Percentiles rank a stretch among this genome's conserved stretches.
Conservation (phyloP, 2,113 vertebrate genomes). For the Hyperoodon ampullatus region DNA sequence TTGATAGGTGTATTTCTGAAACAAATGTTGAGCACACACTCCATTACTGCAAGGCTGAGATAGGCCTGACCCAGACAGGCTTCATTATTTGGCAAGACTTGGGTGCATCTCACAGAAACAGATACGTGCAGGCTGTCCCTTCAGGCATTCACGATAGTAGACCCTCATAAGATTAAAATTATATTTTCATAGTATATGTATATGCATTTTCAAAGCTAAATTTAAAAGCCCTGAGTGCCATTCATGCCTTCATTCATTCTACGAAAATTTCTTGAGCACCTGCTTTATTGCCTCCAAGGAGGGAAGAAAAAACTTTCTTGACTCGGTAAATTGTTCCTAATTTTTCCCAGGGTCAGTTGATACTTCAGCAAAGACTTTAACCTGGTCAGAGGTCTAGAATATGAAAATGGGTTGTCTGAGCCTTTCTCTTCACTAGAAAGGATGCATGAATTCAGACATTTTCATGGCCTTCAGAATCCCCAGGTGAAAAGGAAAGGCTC, state of each 20-base stretch:
- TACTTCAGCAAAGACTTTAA: background rate
- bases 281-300: background rate
- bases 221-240: background rate
- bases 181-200: background rate
- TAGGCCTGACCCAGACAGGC: background rate
- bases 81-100: background rate
- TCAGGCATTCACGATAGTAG: background rate
- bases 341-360: background rate
- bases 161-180: background rate
- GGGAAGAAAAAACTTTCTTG: background rate
- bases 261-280: background rate
- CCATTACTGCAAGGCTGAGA: background rate
- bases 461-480: background rate
- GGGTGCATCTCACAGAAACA: background rate
- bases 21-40: background rate
- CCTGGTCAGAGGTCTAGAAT: background rate
- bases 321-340: background rate
- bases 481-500: background rate
- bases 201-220: background rate
- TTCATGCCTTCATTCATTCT: background rate
- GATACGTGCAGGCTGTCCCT: accelerated
- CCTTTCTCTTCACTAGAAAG: background rate
- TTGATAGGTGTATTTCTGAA: background rate
- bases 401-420: background rate
- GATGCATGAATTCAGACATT: background rate